Evolutionary conservation across 2,797 vertebrate species (phyloP).

Genomic region (Neopelma chrysocephalum): DNA sequence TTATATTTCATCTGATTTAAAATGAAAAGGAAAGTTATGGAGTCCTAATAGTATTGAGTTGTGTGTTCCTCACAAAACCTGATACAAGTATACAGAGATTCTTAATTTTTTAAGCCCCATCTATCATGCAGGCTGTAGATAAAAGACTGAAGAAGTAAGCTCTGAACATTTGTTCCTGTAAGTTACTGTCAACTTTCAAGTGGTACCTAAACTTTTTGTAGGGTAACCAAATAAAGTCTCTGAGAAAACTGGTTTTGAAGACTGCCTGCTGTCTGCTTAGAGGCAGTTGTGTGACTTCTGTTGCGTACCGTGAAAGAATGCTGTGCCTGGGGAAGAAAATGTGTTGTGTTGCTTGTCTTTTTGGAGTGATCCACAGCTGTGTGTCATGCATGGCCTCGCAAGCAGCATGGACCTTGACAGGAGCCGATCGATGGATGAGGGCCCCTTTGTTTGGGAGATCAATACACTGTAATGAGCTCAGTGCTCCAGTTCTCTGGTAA

Average conservation of each 20-base stretch:
- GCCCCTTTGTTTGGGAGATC: slow-evolving; percentile 85
- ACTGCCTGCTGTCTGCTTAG: background rate
- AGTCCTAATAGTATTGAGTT: background rate
- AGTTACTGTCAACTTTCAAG: background rate
- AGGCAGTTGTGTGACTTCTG: slow-evolving; percentile 5
- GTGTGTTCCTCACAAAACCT: background rate
- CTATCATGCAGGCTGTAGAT: background rate
- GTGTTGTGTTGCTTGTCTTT: slow-evolving; percentile 6
- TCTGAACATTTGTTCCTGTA: background rate
- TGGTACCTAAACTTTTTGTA: background rate
- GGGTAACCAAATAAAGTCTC: background rate
- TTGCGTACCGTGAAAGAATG: background rate
- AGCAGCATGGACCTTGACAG: slow-evolving; percentile 50
- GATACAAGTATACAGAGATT: background rate
- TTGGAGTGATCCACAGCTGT: slow-evolving; percentile 37
- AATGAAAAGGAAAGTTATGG: background rate
- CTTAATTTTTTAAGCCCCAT: background rate
- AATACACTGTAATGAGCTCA: slow-evolving; percentile 86
- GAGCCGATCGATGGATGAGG: slow-evolving; percentile 80
- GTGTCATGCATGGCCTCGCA: slow-evolving; percentile 1
- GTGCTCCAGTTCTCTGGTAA: slow-evolving; percentile 77
- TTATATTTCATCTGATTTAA: background rate
- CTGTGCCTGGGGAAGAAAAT: background rate
- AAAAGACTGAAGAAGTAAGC: background rate
- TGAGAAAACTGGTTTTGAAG: background rate